Evolutionary conservation across 1,140 invertebrate genomes (phyloP).

Genomic region (Plectrocnemia conspersa): DNA sequence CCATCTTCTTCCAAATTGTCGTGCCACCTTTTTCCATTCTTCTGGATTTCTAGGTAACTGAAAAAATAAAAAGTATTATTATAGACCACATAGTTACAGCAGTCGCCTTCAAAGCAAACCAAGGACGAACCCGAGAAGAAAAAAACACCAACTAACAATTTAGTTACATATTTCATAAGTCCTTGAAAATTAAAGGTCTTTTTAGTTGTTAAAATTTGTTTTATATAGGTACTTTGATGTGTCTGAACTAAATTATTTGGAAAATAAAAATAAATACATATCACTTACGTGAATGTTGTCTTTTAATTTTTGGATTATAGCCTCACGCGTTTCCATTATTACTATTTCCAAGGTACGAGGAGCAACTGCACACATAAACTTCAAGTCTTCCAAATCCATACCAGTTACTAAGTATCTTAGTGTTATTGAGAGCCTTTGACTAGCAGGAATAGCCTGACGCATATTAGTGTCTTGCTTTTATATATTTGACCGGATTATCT

Average conservation of each 20-base stretch:
- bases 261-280: neutral
- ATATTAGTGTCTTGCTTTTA: neutral
- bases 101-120: neutral
- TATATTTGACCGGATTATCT: constrained; percentile 1
- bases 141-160: neutral
- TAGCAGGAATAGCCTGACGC: too few relatives aligned
- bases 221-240: neutral
- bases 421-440: neutral
- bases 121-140: neutral
- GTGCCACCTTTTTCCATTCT: constrained; percentile 1
- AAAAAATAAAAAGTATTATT: constrained; percentile 2
- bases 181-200: neutral
- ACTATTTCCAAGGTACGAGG: too few relatives aligned
- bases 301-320: too few relatives aligned
- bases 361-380: neutral
- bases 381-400: constrained; percentile 9
- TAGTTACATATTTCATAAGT: neutral
- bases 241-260: neutral
- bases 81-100: neutral
- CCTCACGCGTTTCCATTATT: too few relatives aligned
- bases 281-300: neutral
- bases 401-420: neutral
- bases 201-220: neutral
- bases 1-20: neutral
- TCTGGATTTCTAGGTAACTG: neutral